Percentiles rank a stretch among this genome's conserved stretches.
These are phyloP conservation scores for Marcusenius ussheri DNA, from an alignment of 2,113 vertebrate genomes.

Conservation along the genomic window DNA sequence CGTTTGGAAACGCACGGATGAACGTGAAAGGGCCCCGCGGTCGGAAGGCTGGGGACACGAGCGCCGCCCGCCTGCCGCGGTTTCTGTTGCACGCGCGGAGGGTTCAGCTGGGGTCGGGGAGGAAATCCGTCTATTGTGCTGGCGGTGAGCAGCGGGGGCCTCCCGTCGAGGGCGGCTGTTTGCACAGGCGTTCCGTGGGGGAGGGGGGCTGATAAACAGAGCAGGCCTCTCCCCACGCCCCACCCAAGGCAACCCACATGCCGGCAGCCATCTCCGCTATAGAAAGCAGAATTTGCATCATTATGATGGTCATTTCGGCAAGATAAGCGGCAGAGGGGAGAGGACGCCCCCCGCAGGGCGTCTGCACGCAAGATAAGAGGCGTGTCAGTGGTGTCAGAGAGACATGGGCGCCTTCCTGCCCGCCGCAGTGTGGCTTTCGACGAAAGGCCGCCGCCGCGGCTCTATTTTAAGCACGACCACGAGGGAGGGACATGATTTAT, in stretches of 20 bases:
- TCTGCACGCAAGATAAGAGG: not conserved
- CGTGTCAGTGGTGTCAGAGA: not conserved
- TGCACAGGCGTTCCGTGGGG: conserved; percentile 23
- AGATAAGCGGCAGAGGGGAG: not conserved
- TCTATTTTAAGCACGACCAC: conserved; percentile 26
- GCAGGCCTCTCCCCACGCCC: not conserved
- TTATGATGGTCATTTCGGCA: not conserved
- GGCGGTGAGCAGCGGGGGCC: conserved; percentile 29
- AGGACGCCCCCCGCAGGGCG: not conserved
- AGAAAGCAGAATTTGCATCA: not conserved
- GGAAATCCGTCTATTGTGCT: conserved; percentile 49
- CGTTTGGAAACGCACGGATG: not conserved
- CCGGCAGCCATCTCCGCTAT: not conserved
- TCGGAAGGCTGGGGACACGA: not conserved
- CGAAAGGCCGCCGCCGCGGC: conserved; percentile 1
- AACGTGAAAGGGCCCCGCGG: not conserved
- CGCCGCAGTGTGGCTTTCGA: not conserved
- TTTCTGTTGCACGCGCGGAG: not conserved
- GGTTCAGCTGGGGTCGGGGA: conserved; percentile 35
- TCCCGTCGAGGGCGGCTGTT: conserved; percentile 14
- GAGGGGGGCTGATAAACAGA: conserved; percentile 18
- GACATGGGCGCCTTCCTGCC: not conserved
- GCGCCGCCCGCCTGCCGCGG: not conserved
- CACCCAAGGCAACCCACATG: not conserved
- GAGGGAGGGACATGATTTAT: conserved; percentile 30